Evolutionary conservation across 2,797 vertebrate species (phyloP), one percentile per base, ranked within the genome.

Genomic region (Phalanger gymnotis): DNA sequence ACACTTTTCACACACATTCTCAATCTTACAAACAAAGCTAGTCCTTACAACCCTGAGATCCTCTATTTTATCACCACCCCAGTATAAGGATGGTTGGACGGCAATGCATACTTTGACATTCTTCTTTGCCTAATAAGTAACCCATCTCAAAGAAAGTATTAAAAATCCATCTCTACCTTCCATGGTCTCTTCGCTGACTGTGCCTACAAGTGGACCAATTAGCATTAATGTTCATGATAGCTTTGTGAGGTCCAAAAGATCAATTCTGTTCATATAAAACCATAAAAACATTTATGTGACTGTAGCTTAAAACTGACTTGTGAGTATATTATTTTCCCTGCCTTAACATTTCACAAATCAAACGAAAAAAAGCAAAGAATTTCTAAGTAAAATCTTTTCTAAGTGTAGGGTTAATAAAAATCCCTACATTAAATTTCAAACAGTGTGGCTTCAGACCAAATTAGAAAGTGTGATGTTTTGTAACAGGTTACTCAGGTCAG

Each of bases 391-490:
- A 90, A 91, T 40, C 19, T 93, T 94, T 93, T 96, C 73, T 96
- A 93, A 56, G 52, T 47, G 6, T 4, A 53, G 31, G 90, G 56
- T 96, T 96, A 90, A 91, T 92, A 94, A 90, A 94, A 40, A 53
- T 34, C 16, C 66, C 54, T 94, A 93, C 90, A 54, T 53, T 58
- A 54, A 92, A 94, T 11, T 27, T 56, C 95, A n/a, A 66, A 22
- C 16, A 53, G 31, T 5, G 3, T 91, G 95, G 94, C 58, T 56
- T 14, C 52, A 47, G 54, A 92, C 56, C 51, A 94, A 94, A 96
- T 55, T 95, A 95, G 93, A 54, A 92, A 55, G 53, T n/a, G 28
- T 90, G 55, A n/a, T 91, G 91, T 87, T 97, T 97, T 92, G 95
- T 90, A 81, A 92, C 47, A 91, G 90, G 58, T 91, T 89, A 53